These are phyloP conservation scores for Toxotes chatareus DNA, from an alignment of 2,113 vertebrate genomes.

Conservation along the genomic window DNA sequence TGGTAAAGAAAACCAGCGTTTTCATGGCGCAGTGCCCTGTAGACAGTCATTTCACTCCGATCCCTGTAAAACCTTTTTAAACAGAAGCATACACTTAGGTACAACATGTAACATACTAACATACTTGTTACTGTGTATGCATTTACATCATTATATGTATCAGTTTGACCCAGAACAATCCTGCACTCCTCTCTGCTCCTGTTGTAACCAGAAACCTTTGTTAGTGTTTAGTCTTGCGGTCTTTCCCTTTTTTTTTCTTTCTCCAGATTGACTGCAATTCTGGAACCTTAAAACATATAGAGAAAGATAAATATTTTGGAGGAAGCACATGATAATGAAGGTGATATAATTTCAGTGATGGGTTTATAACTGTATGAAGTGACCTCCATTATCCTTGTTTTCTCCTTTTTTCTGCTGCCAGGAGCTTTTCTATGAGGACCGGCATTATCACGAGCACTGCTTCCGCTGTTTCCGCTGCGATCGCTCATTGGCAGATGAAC, in stretches of 20 bases:
- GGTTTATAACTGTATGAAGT: constrained; percentile 29
- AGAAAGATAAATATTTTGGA: not conserved
- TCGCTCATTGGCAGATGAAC: constrained; percentile 93
- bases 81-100: constrained; percentile 1
- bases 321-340: not conserved
- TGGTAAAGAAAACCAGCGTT: constrained; percentile 49
- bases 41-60: constrained; percentile 33
- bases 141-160: constrained; percentile 24
- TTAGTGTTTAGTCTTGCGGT: not conserved
- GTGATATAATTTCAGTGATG: not conserved
- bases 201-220: constrained; percentile 24
- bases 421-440: constrained; percentile 98
- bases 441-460: constrained; percentile 97
- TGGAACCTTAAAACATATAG: not conserved
- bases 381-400: constrained; percentile 3
- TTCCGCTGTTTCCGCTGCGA: constrained; percentile 98
- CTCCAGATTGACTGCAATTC: not conserved
- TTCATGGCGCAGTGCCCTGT: constrained; percentile 43
- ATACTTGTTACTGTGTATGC: constrained; percentile 37
- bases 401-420: constrained; percentile 61
- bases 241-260: not conserved
- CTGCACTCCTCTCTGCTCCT: constrained; percentile 15
- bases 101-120: not conserved
- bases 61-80: constrained; percentile 24
- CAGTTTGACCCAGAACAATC: constrained; percentile 41